A percentile compares a stretch with the other conserved stretches of the same genome.
phyloP scores from a whole-genome alignment of 2,888 invertebrate species.

The Listrodromus nycthemerus region DNA sequence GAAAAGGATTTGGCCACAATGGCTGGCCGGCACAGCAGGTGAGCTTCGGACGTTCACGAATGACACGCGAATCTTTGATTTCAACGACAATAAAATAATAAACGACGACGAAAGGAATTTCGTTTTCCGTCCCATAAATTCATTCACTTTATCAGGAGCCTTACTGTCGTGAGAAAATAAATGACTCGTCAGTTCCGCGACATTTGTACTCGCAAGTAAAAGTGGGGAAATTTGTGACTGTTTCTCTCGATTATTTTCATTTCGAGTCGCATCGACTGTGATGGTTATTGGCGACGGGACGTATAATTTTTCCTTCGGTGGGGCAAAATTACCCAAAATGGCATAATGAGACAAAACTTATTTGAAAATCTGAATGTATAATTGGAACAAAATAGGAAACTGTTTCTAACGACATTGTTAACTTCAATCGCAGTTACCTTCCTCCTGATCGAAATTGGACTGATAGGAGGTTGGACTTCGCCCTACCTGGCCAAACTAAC shows the following conservation, averaged over 20 bases:
- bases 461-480: slow-evolving; percentile 75
- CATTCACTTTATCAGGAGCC: not conserved
- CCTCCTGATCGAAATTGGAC: slow-evolving; percentile 71
- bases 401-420: not conserved
- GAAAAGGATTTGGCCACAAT: slow-evolving; percentile 68
- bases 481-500: slow-evolving; percentile 75
- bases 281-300: no score
- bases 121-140: not conserved
- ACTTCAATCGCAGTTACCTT: slow-evolving; percentile 69
- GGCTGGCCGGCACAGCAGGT: slow-evolving; percentile 64
- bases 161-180: not conserved
- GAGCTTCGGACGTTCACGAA: slow-evolving; percentile 16
- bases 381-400: no score
- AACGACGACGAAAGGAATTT: not conserved
- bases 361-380: no score
- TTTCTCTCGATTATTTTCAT: no score
- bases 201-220: not conserved
- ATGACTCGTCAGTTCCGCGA: not conserved
- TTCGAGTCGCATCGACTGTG: no score
- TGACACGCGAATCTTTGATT: not conserved
- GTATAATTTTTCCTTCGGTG: no score
- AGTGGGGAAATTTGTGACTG: no score
- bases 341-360: no score
- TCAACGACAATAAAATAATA: not conserved
- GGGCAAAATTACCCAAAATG: no score